Conservation (phyloP, 2,888 invertebrate genomes). For the Tetanocera ferruginea region DNA sequence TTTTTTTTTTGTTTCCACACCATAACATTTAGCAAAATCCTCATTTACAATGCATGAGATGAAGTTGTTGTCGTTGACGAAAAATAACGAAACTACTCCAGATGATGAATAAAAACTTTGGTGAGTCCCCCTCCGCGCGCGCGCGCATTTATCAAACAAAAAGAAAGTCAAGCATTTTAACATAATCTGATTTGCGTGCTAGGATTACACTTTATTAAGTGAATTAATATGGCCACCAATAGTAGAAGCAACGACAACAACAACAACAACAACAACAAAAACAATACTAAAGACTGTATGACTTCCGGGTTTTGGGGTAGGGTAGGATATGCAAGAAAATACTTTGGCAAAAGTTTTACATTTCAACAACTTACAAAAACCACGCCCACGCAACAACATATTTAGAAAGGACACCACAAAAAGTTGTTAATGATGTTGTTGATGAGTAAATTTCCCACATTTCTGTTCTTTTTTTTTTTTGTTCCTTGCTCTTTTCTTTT, state of each 20-base stretch:
- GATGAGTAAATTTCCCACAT: slow-evolving; percentile 29
- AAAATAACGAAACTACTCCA: not conserved
- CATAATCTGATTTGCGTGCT: slow-evolving; percentile 33
- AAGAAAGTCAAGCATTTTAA: slow-evolving; percentile 3
- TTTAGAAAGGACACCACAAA: slow-evolving; percentile 17
- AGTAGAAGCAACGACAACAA: not conserved
- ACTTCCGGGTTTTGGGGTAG: slow-evolving; percentile 4
- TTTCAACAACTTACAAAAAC: not conserved
- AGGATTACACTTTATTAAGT: slow-evolving; percentile 36
- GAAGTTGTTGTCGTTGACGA: not conserved
- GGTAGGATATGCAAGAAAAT: slow-evolving; percentile 1
- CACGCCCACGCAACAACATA: not conserved
- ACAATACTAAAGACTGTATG: not conserved
- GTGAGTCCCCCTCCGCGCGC: not conserved
- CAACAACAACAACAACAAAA: slow-evolving; percentile 6
- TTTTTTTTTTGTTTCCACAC: too few species aligned
- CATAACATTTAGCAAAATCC: not conserved
- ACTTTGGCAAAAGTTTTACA: slow-evolving; percentile 24
- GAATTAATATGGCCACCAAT: slow-evolving; percentile 28
- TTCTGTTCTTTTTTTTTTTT: not conserved
- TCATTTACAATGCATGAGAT: slow-evolving; percentile 18
- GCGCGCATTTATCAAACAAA: not conserved
- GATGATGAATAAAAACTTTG: not conserved
- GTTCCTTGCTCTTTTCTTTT: not conserved
- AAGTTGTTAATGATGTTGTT: slow-evolving; percentile 35